These are phyloP conservation scores for Pycnomerus fuliginosus DNA, from an alignment of 2,888 invertebrate species.

Conservation along the genomic window DNA sequence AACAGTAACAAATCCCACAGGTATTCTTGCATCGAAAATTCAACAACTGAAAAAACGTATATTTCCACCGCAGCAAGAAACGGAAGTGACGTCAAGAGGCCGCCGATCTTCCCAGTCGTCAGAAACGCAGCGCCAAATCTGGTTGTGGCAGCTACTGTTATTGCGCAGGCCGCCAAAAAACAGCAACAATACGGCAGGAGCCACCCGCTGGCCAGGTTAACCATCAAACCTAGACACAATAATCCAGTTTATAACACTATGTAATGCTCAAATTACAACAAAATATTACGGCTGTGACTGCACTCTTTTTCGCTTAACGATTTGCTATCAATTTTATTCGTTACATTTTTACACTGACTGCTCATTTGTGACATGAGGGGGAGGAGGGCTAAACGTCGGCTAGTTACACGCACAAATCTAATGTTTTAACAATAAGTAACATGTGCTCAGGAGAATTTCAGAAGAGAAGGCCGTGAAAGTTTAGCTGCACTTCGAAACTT, in stretches of 20 bases:
- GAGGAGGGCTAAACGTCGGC: too few relatives aligned
- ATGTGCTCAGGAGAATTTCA: too few relatives aligned
- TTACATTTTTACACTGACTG: too few relatives aligned
- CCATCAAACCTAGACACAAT: constrained; percentile 74
- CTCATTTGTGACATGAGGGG: too few relatives aligned
- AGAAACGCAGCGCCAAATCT: constrained; percentile 48
- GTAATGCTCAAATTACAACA: constrained; percentile 55
- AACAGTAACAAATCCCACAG: constrained; percentile 28
- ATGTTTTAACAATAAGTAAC: too few relatives aligned
- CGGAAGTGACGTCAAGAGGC: constrained; percentile 16
- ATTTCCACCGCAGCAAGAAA: constrained; percentile 39
- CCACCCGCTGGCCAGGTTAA: constrained; percentile 86
- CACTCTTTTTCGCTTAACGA: constrained; percentile 34
- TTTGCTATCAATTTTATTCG: too few relatives aligned
- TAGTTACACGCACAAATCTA: too few relatives aligned
- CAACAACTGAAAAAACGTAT: constrained; percentile 39
- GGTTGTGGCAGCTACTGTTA: constrained; percentile 67
- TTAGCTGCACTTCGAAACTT: too few relatives aligned
- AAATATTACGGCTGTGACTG: constrained; percentile 41
- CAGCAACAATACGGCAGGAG: constrained; percentile 92
- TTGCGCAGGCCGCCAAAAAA: constrained; percentile 68
- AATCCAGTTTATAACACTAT: constrained; percentile 88
- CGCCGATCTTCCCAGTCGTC: constrained; percentile 23
- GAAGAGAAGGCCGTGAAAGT: too few relatives aligned
- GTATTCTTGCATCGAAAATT: constrained; percentile 48